Evolutionary conservation across 2,113 vertebrate genomes (phyloP).

Genomic region (Myxocyprinus asiaticus): DNA sequence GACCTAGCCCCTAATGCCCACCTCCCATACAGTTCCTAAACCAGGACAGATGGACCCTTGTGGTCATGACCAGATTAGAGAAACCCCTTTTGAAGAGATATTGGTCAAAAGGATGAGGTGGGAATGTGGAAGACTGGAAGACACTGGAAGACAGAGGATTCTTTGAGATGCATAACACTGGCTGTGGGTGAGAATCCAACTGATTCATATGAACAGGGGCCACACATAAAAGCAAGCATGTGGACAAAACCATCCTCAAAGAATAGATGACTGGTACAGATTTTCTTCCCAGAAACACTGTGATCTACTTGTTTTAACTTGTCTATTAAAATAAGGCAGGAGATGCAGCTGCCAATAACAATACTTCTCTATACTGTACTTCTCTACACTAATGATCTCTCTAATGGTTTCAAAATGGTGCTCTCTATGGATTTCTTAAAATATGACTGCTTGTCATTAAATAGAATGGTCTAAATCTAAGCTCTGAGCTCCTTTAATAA

Average conservation of each 20-base stretch:
- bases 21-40: slow-evolving; percentile 44
- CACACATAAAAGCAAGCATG: slow-evolving; percentile 37
- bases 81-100: slow-evolving; percentile 23
- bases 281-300: neutral
- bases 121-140: slow-evolving; percentile 1
- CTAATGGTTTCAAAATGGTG: neutral
- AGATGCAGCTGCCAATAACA: neutral
- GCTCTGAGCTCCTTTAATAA: too few species aligned
- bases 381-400: neutral
- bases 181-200: slow-evolving; percentile 23
- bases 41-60: slow-evolving; percentile 50
- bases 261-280: neutral
- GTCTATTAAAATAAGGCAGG: neutral
- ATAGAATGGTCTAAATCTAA: too few species aligned
- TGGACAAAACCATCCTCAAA: slow-evolving; percentile 5
- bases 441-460: too few species aligned
- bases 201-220: slow-evolving; percentile 17
- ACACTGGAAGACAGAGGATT: slow-evolving; percentile 55
- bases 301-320: neutral
- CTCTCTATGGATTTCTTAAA: too few species aligned
- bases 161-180: slow-evolving; percentile 55
- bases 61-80: slow-evolving; percentile 35
- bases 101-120: slow-evolving; percentile 11
- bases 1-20: slow-evolving; percentile 57
- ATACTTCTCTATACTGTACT: neutral